phyloP scores from a whole-genome alignment of 2,888 invertebrate species.

The Campoplex nolae region DNA sequence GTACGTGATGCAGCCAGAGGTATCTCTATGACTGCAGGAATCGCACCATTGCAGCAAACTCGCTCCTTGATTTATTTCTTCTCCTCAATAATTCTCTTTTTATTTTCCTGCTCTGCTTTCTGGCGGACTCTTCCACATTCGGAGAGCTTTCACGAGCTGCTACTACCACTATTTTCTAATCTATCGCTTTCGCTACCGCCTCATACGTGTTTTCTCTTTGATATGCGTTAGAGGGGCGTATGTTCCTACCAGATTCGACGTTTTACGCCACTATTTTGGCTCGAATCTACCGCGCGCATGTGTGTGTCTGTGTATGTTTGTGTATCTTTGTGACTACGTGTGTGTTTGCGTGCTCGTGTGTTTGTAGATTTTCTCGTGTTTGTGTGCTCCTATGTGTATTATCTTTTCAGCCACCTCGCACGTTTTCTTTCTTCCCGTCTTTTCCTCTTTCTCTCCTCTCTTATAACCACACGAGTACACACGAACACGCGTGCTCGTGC shows the following conservation, averaged over 20 bases:
- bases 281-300: too few relatives aligned
- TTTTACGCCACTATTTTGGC: background rate
- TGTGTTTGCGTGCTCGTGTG: background rate
- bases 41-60: conserved; percentile 56
- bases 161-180: conserved; percentile 72
- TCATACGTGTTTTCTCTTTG: background rate
- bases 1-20: background rate
- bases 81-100: conserved; percentile 80
- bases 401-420: conserved; percentile 20
- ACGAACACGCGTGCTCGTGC: background rate
- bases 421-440: conserved; percentile 6
- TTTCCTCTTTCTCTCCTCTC: background rate
- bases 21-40: conserved; percentile 38
- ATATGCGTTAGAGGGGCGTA: conserved; percentile 2
- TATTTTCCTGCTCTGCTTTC: conserved; percentile 71
- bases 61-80: conserved; percentile 78
- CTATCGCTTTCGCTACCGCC: conserved; percentile 67
- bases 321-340: background rate
- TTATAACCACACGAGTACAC: background rate
- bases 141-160: conserved; percentile 63
- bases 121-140: conserved; percentile 39
- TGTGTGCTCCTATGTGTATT: conserved; percentile 4
- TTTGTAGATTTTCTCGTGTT: background rate
- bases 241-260: background rate
- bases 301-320: background rate